phyloP scores from a whole-genome alignment of 2,113 vertebrate species.

The Salvelinus fontinalis region DNA sequence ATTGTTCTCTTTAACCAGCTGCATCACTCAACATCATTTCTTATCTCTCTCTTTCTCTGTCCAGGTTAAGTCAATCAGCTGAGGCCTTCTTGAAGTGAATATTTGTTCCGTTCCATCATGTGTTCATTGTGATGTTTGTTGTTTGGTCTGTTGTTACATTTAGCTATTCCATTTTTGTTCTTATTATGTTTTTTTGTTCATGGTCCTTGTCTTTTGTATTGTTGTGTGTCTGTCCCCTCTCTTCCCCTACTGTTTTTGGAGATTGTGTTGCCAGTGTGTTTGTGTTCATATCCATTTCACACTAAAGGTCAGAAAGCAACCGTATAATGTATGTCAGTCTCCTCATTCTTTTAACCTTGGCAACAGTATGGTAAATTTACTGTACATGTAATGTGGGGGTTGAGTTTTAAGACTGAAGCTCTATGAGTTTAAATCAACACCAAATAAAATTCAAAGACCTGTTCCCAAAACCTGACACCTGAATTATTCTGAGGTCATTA shows the following conservation, averaged over 20 bases:
- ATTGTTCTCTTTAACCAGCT: no score
- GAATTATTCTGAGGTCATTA: background rate
- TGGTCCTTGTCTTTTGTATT: background rate
- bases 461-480: constrained; percentile 1
- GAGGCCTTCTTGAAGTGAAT: constrained; percentile 35
- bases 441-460: constrained; percentile 26
- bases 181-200: constrained; percentile 15
- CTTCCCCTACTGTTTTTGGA: constrained; percentile 8
- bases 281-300: constrained; percentile 39
- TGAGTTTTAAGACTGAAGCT: constrained; percentile 26
- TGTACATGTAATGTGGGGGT: background rate
- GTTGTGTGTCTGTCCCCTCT: constrained; percentile 8
- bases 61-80: constrained; percentile 47
- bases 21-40: no score
- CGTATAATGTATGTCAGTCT: constrained; percentile 14
- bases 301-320: constrained; percentile 33
- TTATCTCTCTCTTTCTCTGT: constrained; percentile 14
- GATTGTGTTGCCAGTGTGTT: constrained; percentile 26
- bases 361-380: constrained; percentile 17
- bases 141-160: constrained; percentile 17
- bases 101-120: constrained; percentile 13
- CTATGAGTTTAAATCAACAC: constrained; percentile 39
- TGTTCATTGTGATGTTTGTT: constrained; percentile 46
- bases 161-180: constrained; percentile 23
- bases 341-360: background rate